phyloP scores from a whole-genome alignment of 2,888 invertebrate species.

The Folsomia manolachei region DNA sequence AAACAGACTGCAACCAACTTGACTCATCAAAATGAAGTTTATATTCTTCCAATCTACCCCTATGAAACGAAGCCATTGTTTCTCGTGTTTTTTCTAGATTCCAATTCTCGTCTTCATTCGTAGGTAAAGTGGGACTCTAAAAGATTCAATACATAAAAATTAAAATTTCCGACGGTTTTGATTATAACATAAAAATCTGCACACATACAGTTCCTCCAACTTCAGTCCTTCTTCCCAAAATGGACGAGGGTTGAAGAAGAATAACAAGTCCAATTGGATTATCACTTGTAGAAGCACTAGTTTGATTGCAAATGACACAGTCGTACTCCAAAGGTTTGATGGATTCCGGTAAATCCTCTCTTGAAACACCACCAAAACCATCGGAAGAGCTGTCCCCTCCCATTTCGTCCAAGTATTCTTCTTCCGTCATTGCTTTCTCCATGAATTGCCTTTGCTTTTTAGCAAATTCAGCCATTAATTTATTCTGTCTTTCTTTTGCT shows the following conservation, averaged over 20 bases:
- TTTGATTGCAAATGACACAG: constrained; percentile 93
- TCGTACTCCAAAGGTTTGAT: constrained; percentile 70
- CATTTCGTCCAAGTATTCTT: constrained; percentile 57
- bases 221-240: constrained; percentile 66
- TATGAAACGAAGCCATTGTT: constrained; percentile 71
- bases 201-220: constrained; percentile 23
- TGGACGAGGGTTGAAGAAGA: constrained; percentile 81
- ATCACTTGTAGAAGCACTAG: constrained; percentile 76
- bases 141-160: background rate
- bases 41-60: constrained; percentile 72
- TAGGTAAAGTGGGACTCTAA: constrained; percentile 58
- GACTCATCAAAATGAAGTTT: constrained; percentile 72
- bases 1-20: constrained; percentile 75
- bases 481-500: constrained; percentile 85
- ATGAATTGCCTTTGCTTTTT: constrained; percentile 86
- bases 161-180: background rate
- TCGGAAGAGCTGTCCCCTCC: constrained; percentile 47
- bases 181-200: background rate
- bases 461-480: constrained; percentile 90
- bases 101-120: constrained; percentile 65
- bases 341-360: constrained; percentile 53
- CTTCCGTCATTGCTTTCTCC: constrained; percentile 65
- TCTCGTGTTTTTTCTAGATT: constrained; percentile 57
- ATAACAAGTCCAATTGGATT: constrained; percentile 86
- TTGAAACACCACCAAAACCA: constrained; percentile 33